Evolutionary conservation across 2,797 vertebrate species (phyloP), one percentile per base, ranked within the genome.

Genomic region (Phrynocephalus vlangalii): DNA sequence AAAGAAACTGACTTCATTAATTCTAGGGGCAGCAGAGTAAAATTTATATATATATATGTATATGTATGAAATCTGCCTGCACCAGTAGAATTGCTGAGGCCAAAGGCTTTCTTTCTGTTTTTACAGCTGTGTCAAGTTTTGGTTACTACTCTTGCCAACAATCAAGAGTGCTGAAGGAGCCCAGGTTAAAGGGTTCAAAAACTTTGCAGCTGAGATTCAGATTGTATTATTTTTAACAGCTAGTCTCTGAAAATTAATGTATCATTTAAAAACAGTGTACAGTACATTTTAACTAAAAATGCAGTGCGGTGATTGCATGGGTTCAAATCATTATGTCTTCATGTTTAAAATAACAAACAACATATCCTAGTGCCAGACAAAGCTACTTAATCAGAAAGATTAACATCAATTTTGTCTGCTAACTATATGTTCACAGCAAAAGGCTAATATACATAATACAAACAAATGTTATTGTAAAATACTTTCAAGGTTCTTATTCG

Each of bases 51-150:
- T 44, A 44, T 44, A 44, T 44, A 5, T 44, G 4, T 44, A 44
- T 44, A 33, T n/a, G 38, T 38, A 96, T 96, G 94, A 96, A 97
- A 97, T 96, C 94, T 93, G 96, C 96, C 96, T 96, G 95, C 91
- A 95, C 95, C 94, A 94, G 96, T 95, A 96, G 96, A 97, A 96
- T 93, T 91, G 94, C 95, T 95, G 96, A 96, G 95, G 96, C 96
- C 96, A 97, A 95, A 96, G 94, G 95, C 96, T 94, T 91, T 91
- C 90, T 22, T 75, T 95, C 92, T 98, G 97, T 97, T 98, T 97
- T 97, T 94, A 98, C 97, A 98, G 97, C 97, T 98, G 97, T 93
- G 95, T 97, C 95, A 96, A 95, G 96, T 95, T 96, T 96, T 94
- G 94, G 94, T 96, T 96, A 96, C 95, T 93, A 94, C 94, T 96